Base-by-base conservation (phyloP, 2,797 vertebrate genomes). In the Characodon lateralis region DNA sequence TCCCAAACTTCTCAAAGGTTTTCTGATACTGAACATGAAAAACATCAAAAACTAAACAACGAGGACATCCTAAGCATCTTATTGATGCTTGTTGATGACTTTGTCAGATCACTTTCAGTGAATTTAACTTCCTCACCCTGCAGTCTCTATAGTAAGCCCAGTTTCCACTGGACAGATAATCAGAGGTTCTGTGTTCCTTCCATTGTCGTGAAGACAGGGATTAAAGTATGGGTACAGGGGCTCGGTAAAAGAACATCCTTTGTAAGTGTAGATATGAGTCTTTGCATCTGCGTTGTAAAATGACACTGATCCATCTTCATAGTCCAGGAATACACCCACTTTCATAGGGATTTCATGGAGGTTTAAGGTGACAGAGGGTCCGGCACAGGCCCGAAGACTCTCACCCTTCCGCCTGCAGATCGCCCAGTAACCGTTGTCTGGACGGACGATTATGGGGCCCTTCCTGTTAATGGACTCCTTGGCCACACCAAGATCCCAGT, bases 401-500 rank as follows among this genome's bases (percentile, higher is more conserved):
- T 81, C 78, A 1, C 91, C 88, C 10, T 86, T 89, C 0, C 95
- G 81, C 1, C 93, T 80, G 41, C 93, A 95, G 81, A 96, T 83
- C 0, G 92, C 86, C 95, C 95, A 96, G 85, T 89, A 95, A 6
- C 95, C 95, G 3, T 41, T 71, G 71, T 90, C 87, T 0, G 94
- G 95, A 0, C 85, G 65, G 43, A 95, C 87, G 0, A 51, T 88
- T 78, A 31, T 31, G 31, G 31, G 2, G 31, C 31, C 31, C 31
- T 31, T 31, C 31, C 31, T 31, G 31, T 31, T 93, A 41, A 94
- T 93, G 5, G 89, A 92, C 74, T 90, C 92, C 35, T 22, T 90
- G 39, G 95, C 96, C 18, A 97, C 84, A 0, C 96, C 96, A 0
- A 97, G 77, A 0, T 96, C 94, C 96, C 96, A 97, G 71, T 93